phyloP scores from a whole-genome alignment of 2,888 invertebrate genomes.

The Eupithecia inturbata region DNA sequence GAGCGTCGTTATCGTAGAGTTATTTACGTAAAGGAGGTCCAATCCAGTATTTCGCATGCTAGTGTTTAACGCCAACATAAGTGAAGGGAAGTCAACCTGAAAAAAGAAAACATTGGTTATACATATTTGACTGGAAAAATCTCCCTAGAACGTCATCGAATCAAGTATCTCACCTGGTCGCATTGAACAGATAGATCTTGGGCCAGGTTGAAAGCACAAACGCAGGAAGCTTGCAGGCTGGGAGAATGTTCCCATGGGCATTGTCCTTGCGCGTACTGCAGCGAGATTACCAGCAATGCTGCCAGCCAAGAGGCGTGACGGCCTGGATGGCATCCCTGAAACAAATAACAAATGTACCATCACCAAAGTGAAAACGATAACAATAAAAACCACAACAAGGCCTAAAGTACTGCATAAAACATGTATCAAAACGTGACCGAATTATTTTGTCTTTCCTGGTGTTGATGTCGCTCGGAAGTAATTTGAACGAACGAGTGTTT shows the following conservation, averaged over 20 bases:
- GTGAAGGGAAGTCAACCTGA: constrained; percentile 89
- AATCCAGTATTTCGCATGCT: constrained; percentile 87
- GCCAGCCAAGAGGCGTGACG: constrained; percentile 54
- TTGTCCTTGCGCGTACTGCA: constrained; percentile 80
- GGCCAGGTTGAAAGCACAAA: constrained; percentile 94
- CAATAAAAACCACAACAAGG: constrained; percentile 9
- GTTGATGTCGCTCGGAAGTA: constrained; percentile 12
- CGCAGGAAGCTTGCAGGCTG: constrained; percentile 91
- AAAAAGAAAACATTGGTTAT: constrained; percentile 29
- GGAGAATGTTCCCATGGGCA: constrained; percentile 94
- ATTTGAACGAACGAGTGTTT: constrained; percentile 13
- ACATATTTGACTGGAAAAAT: neutral
- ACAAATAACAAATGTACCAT: constrained; percentile 35
- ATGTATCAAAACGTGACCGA: constrained; percentile 13
- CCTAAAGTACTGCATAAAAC: constrained; percentile 11
- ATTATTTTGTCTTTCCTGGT: constrained; percentile 17
- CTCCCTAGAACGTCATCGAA: neutral
- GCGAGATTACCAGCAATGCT: constrained; percentile 52
- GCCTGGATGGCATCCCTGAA: constrained; percentile 56
- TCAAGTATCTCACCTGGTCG: constrained; percentile 85
- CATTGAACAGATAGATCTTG: constrained; percentile 95
- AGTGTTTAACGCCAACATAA: constrained; percentile 89
- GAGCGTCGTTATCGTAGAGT: constrained; percentile 89
- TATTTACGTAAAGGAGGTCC: constrained; percentile 94
- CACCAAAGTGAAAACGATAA: constrained; percentile 7